Conservation (phyloP, 2,797 vertebrate genomes). For the Kryptopterus vitreolus region DNA sequence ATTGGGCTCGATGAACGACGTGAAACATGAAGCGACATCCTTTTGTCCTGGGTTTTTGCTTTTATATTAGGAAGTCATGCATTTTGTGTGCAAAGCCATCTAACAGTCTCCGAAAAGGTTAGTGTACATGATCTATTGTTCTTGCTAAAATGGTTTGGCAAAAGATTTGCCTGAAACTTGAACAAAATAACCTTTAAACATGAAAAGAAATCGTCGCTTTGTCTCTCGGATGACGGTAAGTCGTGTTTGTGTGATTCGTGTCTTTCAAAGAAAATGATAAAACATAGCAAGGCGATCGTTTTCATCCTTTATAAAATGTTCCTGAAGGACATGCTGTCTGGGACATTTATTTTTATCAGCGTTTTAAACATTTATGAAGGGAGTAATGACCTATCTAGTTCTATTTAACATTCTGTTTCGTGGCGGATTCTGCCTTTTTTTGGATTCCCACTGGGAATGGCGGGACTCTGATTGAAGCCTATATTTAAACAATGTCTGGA, state of each 20-base stretch:
- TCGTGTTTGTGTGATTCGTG: neutral
- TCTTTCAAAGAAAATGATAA: conserved; percentile 1
- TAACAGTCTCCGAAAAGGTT: neutral
- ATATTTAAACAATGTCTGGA: conserved; percentile 28
- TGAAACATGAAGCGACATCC: neutral
- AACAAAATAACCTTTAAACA: neutral
- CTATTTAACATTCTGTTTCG: conserved; percentile 26
- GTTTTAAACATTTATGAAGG: conserved; percentile 35
- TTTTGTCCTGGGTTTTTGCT: neutral
- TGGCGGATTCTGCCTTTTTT: conserved; percentile 6
- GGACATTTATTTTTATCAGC: conserved; percentile 41
- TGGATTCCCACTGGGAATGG: conserved; percentile 28
- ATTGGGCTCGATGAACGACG: neutral
- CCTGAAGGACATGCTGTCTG: conserved; percentile 15
- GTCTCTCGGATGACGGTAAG: neutral
- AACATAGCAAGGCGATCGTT: neutral
- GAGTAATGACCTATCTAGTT: conserved; percentile 18
- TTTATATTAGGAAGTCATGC: neutral
- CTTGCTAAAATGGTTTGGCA: neutral
- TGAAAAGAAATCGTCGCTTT: neutral
- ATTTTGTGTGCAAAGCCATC: neutral
- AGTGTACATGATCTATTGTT: neutral
- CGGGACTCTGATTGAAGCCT: conserved; percentile 41
- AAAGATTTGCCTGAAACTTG: neutral
- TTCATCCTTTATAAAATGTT: conserved; percentile 1